Evolutionary conservation across 2,888 invertebrate genomes (phyloP), one percentile per base, ranked within the genome.

Genomic region (Orthosia cruda): DNA sequence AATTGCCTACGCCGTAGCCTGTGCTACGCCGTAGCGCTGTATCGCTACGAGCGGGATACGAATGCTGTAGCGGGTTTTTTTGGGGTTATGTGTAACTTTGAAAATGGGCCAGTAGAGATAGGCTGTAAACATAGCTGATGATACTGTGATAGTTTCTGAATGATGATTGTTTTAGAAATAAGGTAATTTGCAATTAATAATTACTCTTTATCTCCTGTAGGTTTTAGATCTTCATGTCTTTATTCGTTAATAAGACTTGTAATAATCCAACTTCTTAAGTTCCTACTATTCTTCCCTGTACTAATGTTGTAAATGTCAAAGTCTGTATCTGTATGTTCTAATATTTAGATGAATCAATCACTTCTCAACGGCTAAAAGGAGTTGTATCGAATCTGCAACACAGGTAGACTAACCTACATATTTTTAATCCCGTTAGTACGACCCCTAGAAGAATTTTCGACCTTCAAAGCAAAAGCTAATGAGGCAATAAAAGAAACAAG

Each of bases 1-100:
- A 84, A 83, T 87, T 77, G 85, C 78, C 80, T 86, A 86, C 85
- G 80, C 59, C 77, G 85, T 86, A 85, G 78, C 62, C 11, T 26
- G 26, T 45, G 72, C 83, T 85, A 87, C 83, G 83, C 5, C 54
- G 71, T 68, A 78, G 81, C 69, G 20, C 55, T 45, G 57, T 71
- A 74, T 61, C 72, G 62, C 67, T 73, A 71, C 82, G 55, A 52
- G 54, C 50, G 58, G 65, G 52, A 70, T 70, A 82, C 70, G 49
- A 71, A 71, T 66, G 1, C 20, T 15, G n/a, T 16, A 58, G 18
- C 12, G 9, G 11, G 18, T 32, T 49, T 16, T 50, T 23, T 23
- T 12, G 18, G 12, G 52, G 40, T 58, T 50, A 40, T 20, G 40
- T 55, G 3, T 23, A 7, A 40, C 11, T 32, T 55, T 16, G 15